A percentile compares a stretch with the other conserved stretches of the same genome.
phyloP scores from a whole-genome alignment of 2,113 vertebrate species.

The Festucalex cinctus region DNA sequence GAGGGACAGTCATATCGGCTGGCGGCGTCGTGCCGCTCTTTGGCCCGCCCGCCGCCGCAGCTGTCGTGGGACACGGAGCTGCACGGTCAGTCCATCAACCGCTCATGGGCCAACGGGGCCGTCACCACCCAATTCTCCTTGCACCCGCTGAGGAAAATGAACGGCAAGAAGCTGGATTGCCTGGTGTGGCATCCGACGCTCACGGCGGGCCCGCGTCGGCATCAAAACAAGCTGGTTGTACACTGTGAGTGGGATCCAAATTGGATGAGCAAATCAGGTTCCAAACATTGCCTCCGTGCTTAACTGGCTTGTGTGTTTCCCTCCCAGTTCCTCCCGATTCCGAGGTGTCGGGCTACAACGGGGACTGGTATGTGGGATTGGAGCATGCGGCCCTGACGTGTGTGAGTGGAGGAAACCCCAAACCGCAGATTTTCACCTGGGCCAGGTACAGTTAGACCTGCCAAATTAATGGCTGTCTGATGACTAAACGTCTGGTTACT shows the following conservation, averaged over 20 bases:
- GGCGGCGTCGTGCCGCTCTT: constrained; percentile 81
- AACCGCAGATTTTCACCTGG: constrained; percentile 80
- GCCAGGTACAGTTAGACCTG: constrained; percentile 70
- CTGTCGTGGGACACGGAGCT: constrained; percentile 85
- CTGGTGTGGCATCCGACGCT: constrained; percentile 81
- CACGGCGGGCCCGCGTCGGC: constrained; percentile 63
- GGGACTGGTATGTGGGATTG: constrained; percentile 58
- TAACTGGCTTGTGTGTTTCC: neutral
- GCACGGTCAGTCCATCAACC: constrained; percentile 63
- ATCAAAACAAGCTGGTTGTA: constrained; percentile 76
- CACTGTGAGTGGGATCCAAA: constrained; percentile 74
- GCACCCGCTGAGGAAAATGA: constrained; percentile 82
- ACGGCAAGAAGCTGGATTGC: constrained; percentile 83
- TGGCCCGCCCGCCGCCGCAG: constrained; percentile 75
- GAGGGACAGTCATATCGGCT: constrained; percentile 76
- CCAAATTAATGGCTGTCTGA: constrained; percentile 43
- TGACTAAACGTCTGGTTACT: constrained; percentile 21
- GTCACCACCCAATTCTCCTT: constrained; percentile 80
- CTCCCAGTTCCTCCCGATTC: constrained; percentile 66
- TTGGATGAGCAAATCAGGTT: neutral
- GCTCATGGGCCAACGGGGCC: constrained; percentile 63
- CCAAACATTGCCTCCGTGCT: neutral
- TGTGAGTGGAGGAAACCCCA: constrained; percentile 78
- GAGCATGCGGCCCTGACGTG: constrained; percentile 62
- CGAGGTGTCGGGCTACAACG: constrained; percentile 53